Evolutionary conservation across 2,797 vertebrate genomes (phyloP).

Genomic region (Onychomys arenicola): DNA sequence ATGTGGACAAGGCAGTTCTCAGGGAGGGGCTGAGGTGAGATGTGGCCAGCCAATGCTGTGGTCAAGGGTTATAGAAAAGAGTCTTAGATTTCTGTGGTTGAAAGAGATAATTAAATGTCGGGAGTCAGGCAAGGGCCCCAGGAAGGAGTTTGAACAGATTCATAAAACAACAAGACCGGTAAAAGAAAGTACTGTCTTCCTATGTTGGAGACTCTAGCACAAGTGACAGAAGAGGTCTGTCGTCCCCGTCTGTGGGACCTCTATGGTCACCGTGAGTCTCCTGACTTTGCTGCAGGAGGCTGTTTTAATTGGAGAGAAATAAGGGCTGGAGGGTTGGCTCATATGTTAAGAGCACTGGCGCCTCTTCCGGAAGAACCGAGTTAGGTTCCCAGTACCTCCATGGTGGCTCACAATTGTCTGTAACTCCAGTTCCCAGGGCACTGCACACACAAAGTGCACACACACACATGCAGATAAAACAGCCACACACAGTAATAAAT

Average conservation of each 20-base stretch:
- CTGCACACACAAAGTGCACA: neutral
- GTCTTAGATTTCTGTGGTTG: neutral
- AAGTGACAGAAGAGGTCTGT: neutral
- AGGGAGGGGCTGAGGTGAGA: neutral
- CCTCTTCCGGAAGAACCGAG: neutral
- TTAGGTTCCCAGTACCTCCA: neutral
- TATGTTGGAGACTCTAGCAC: too few species aligned
- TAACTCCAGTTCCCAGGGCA: too few species aligned
- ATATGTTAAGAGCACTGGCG: neutral
- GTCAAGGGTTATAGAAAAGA: neutral
- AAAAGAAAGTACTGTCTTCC: neutral
- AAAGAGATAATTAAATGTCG: neutral
- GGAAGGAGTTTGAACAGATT: constrained; percentile 9
- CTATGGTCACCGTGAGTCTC: neutral
- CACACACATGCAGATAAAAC: neutral
- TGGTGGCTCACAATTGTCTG: neutral
- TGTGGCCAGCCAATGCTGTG: neutral
- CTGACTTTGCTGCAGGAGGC: neutral
- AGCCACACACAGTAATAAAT: neutral
- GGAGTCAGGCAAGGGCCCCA: neutral
- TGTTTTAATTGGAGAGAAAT: neutral
- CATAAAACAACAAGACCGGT: neutral
- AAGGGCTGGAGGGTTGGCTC: neutral
- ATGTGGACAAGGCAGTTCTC: neutral
- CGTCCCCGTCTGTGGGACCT: neutral